phyloP scores from a whole-genome alignment of 1,140 invertebrate species.

The Thaumatotibia leucotreta region DNA sequence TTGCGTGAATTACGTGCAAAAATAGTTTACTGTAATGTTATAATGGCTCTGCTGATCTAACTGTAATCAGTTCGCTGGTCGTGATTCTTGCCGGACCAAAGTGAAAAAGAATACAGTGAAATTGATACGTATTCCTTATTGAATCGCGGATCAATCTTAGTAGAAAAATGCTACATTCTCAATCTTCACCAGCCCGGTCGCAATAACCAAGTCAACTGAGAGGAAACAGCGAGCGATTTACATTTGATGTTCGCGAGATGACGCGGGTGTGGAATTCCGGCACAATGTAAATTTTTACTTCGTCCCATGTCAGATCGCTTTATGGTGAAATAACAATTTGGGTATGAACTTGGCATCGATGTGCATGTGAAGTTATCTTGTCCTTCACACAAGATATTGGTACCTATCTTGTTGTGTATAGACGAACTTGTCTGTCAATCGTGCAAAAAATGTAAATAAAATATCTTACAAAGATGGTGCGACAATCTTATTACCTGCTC shows the following conservation, averaged over 20 bases:
- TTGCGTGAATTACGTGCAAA: too few relatives aligned
- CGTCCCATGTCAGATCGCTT: neutral
- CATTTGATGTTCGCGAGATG: constrained; percentile 8
- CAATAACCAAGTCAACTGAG: neutral
- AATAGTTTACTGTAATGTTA: too few relatives aligned
- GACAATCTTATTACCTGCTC: too few relatives aligned
- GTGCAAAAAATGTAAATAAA: too few relatives aligned
- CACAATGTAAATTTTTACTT: neutral
- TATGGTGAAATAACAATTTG: neutral
- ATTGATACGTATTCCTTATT: neutral
- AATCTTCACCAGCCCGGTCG: neutral
- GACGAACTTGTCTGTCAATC: too few relatives aligned
- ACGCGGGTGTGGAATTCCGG: neutral
- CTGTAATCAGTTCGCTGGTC: too few relatives aligned
- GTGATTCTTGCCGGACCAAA: too few relatives aligned
- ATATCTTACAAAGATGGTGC: too few relatives aligned
- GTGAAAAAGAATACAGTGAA: neutral
- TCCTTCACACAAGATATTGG: too few relatives aligned
- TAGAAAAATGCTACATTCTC: neutral
- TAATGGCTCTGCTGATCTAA: too few relatives aligned
- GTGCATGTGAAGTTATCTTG: neutral
- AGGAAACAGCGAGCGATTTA: constrained; percentile 4
- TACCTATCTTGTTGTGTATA: too few relatives aligned
- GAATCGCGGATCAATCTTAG: neutral
- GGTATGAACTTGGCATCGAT: neutral